phyloP scores from a whole-genome alignment of 2,888 invertebrate species.

The Exocentrus adspersus region DNA sequence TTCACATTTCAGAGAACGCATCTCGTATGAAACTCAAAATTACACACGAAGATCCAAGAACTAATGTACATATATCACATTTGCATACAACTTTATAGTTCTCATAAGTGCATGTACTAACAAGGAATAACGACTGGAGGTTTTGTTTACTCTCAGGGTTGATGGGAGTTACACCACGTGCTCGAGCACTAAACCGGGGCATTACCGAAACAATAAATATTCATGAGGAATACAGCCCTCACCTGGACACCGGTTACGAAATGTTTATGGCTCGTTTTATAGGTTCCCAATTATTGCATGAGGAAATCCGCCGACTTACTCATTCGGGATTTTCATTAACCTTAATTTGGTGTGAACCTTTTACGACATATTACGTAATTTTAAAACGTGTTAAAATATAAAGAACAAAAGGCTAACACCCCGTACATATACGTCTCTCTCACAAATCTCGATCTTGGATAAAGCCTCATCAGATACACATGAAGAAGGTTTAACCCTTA shows the following conservation, averaged over 20 bases:
- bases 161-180: constrained; percentile 36
- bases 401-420: not conserved
- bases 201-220: constrained; percentile 40
- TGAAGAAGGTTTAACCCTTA: constrained; percentile 1
- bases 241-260: not conserved
- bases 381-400: not conserved
- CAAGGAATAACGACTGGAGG: constrained; percentile 35
- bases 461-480: not conserved
- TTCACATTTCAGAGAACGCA: too few species aligned
- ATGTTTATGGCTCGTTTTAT: constrained; percentile 21
- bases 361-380: not conserved
- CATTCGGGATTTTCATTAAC: constrained; percentile 9
- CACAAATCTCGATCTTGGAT: not conserved
- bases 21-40: not conserved
- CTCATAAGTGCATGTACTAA: constrained; percentile 36
- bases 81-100: constrained; percentile 10
- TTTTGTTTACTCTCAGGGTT: constrained; percentile 34
- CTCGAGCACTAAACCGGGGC: constrained; percentile 36
- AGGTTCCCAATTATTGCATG: not conserved
- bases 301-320: constrained; percentile 7
- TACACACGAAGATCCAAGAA: constrained; percentile 7
- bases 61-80: constrained; percentile 2
- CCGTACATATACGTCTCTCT: not conserved
- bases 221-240: constrained; percentile 23
- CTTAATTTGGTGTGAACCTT: not conserved